Percentiles rank a stretch among this genome's conserved stretches.
phyloP scores from a whole-genome alignment of 2,888 invertebrate species.

The Stenodera caucasica region DNA sequence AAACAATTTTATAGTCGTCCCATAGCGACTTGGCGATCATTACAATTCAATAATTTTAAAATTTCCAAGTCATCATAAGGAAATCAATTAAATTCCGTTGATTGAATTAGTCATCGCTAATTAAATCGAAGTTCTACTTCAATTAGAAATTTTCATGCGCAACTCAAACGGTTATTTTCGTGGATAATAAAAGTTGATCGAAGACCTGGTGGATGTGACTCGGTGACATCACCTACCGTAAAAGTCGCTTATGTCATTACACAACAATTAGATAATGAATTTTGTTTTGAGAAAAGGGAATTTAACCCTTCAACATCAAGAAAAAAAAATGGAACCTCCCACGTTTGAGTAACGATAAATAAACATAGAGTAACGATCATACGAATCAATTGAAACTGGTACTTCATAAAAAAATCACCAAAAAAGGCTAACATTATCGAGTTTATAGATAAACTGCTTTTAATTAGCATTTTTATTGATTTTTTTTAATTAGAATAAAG shows the following conservation, averaged over 20 bases:
- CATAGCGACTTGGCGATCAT: background rate
- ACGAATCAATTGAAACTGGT: too few relatives aligned
- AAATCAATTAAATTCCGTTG: background rate
- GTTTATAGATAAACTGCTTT: background rate
- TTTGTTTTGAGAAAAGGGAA: too few relatives aligned
- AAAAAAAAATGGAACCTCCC: conserved; percentile 9
- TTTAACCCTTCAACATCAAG: conserved; percentile 15
- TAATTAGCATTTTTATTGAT: conserved; percentile 6
- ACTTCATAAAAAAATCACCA: too few relatives aligned
- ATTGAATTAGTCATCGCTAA: conserved; percentile 19
- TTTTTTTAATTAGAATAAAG: background rate
- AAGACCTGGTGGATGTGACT: conserved; percentile 17
- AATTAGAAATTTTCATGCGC: conserved; percentile 11
- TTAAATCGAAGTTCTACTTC: conserved; percentile 14
- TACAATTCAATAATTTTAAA: too few relatives aligned
- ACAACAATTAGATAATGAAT: too few relatives aligned
- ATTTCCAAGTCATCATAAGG: too few relatives aligned
- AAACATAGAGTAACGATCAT: too few relatives aligned
- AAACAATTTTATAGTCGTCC: background rate
- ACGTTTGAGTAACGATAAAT: too few relatives aligned
- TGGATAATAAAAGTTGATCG: conserved; percentile 19
- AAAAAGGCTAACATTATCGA: too few relatives aligned
- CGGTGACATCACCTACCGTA: conserved; percentile 33
- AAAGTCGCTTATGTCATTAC: conserved; percentile 33
- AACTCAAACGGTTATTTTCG: conserved; percentile 18